Conservation (phyloP, 2,113 vertebrate genomes). For the Fukomys damarensis region DNA sequence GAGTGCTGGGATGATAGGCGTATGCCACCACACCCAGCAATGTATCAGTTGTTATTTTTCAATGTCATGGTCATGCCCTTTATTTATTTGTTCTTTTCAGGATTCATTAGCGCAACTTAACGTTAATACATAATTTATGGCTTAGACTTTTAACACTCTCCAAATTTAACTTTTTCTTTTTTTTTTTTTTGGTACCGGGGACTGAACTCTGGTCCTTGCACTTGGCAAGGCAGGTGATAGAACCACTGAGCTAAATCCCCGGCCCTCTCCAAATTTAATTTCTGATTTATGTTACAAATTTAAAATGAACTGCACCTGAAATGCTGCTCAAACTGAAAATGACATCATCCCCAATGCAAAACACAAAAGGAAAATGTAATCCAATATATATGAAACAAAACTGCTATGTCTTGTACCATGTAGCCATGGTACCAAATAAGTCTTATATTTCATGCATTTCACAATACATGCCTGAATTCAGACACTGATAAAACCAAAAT, state of each 20-base stretch:
- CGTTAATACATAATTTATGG: background rate
- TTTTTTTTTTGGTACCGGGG: too few species aligned
- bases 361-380: conserved; percentile 12
- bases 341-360: background rate
- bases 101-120: conserved; percentile 3
- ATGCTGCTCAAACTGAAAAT: conserved; percentile 7
- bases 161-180: too few species aligned
- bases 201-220: too few species aligned
- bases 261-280: too few species aligned
- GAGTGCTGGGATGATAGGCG: background rate
- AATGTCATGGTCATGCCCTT: background rate
- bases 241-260: too few species aligned
- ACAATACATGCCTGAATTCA: background rate
- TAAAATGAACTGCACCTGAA: conserved; percentile 39
- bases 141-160: background rate
- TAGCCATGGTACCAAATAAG: background rate
- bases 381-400: background rate
- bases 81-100: conserved; percentile 28
- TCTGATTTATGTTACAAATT: background rate
- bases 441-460: background rate
- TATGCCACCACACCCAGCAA: background rate
- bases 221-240: too few species aligned
- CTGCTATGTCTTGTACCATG: background rate
- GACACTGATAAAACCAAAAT: conserved; percentile 1
- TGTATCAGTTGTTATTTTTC: background rate